Evolutionary conservation across 2,113 vertebrate genomes (phyloP).

Genomic region (Alexandromys fortis): DNA sequence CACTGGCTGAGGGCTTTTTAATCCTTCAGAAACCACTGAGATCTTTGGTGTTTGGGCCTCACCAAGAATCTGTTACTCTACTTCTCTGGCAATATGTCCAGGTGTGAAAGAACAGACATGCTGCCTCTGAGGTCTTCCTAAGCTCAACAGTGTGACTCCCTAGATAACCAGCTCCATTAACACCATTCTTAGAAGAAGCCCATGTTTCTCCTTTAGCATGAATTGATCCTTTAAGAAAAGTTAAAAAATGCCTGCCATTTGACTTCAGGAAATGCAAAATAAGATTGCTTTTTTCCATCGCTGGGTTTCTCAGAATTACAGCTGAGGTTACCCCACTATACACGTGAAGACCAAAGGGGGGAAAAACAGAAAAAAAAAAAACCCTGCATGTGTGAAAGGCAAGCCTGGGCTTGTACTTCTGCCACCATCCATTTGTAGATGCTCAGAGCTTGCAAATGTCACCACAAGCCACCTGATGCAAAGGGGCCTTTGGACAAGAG

Average conservation of each 20-base stretch:
- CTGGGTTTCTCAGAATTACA: slow-evolving; percentile 82
- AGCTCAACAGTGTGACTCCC: neutral
- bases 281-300: slow-evolving; percentile 68
- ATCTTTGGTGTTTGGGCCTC: neutral
- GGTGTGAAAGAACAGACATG: neutral
- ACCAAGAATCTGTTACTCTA: neutral
- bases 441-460: neutral
- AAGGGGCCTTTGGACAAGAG: neutral
- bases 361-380: neutral
- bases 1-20: neutral
- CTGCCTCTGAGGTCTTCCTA: neutral
- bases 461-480: neutral
- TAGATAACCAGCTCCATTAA: neutral
- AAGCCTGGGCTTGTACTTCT: slow-evolving; percentile 38
- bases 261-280: slow-evolving; percentile 75
- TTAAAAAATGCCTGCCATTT: slow-evolving; percentile 65
- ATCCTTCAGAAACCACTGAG: neutral
- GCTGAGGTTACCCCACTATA: slow-evolving; percentile 76
- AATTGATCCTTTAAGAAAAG: slow-evolving; percentile 67
- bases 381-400: neutral
- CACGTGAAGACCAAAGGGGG: slow-evolving; percentile 59
- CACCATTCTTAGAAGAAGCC: neutral
- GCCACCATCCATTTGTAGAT: neutral
- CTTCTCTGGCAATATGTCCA: neutral
- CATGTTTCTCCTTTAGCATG: neutral